Base-by-base conservation (phyloP, 2,113 vertebrate species). In the Oreocharis arfaki region DNA sequence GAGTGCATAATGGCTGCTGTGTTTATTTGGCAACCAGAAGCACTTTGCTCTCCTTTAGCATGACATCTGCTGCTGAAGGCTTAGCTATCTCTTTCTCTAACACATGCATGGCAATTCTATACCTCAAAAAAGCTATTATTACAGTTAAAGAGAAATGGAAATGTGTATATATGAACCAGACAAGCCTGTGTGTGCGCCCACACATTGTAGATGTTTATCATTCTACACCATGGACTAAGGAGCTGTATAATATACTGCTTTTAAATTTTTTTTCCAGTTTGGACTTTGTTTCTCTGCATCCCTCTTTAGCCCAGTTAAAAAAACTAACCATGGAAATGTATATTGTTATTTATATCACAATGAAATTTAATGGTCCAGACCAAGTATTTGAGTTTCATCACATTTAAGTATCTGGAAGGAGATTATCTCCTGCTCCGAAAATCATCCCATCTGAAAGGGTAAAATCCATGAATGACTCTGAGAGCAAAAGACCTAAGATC, bases 1-100 rank as follows among this genome's bases (percentile, higher is more conserved):
- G 92, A 94, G 83, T 87, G 69, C 27, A 13, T 94, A 89, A 89
- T 79, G 90, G 88, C 88, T 94, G 64, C 86, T 92, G 41, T 81
- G 65, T 79, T 96, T 94, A 73, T 63, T 91, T 88, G 78, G 91
- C 85, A 90, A 68, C 71, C 84, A 28, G 85, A n/a, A 55, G 60
- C 73, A 28, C 69, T 91, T 93, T 87, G 87, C 80, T 92, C 35
- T 65, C 39, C 67, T 95, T 87, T 28, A 87, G n/a, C 56, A 7
- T 49, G 30, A 41, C 28, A 30, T 74, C 93, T 87, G 67, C 71
- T 2, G 6, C 87, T 89, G 50, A 79, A 82, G 78, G 59, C 78
- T 80, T 50, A 69, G 52, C 52, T 47, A 7, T 37, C 33, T 86
- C 64, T 69, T 53, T 55, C 64, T 93, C 11, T 78, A 82, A 57